Percentiles rank a stretch among this genome's conserved stretches.
phyloP scores from a whole-genome alignment of 2,888 invertebrate genomes.

The Eueremaeus valkanovi region DNA sequence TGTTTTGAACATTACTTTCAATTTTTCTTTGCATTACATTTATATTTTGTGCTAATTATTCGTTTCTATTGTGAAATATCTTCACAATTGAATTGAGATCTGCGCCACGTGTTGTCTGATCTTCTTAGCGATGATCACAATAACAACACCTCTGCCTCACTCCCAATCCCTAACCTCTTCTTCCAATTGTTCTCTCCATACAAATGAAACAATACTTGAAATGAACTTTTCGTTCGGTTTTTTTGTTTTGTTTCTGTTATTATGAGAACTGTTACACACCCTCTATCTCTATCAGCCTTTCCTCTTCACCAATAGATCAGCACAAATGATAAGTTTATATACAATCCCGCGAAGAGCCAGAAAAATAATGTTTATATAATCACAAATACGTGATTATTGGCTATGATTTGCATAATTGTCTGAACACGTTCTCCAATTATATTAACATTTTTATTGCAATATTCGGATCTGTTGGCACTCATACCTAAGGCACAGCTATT shows the following conservation, averaged over 20 bases:
- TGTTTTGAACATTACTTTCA: not conserved
- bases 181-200: too few relatives aligned
- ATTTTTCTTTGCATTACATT: not conserved
- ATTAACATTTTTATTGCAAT: not conserved
- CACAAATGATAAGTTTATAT: too few relatives aligned
- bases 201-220: not conserved
- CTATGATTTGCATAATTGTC: not conserved
- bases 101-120: not conserved
- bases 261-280: not conserved
- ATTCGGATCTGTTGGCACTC: too few relatives aligned
- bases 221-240: too few relatives aligned
- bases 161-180: too few relatives aligned
- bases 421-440: not conserved
- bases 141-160: not conserved
- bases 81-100: not conserved
- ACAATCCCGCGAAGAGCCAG: too few relatives aligned
- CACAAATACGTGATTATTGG: not conserved
- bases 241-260: too few relatives aligned
- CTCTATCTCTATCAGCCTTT: not conserved
- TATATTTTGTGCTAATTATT: not conserved
- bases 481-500: too few relatives aligned
- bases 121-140: not conserved
- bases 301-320: too few relatives aligned
- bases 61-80: not conserved
- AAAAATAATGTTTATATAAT: not conserved